phyloP scores from a whole-genome alignment of 2,888 invertebrate species.

The Alentia gelatinosa region DNA sequence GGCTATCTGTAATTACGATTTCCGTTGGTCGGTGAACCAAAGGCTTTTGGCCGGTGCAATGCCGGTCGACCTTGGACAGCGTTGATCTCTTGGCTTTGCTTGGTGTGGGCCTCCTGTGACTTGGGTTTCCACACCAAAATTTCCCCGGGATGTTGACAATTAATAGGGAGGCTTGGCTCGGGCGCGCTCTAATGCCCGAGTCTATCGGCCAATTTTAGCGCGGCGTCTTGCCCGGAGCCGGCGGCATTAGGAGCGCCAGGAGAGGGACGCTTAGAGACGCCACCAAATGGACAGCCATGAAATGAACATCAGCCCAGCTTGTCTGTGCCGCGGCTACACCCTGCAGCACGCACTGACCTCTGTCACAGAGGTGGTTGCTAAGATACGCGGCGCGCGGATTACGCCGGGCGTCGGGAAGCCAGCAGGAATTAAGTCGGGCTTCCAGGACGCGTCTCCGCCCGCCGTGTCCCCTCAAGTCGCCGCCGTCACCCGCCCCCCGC shows the following conservation, averaged over 20 bases:
- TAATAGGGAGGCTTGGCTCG: slow-evolving; percentile 35
- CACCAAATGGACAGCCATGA: slow-evolving; percentile 48
- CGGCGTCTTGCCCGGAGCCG: slow-evolving; percentile 5
- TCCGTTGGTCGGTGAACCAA: background rate
- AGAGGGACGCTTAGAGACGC: background rate
- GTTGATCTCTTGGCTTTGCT: background rate
- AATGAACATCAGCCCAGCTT: slow-evolving; percentile 45
- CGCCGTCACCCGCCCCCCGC: background rate
- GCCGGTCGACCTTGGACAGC: background rate
- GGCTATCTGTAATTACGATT: slow-evolving; percentile 26
- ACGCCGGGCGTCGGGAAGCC: background rate
- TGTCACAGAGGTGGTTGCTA: slow-evolving; percentile 48
- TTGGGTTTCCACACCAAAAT: background rate
- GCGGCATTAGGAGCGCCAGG: background rate
- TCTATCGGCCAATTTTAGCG: slow-evolving; percentile 46
- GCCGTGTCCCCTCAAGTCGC: background rate
- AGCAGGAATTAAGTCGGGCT: slow-evolving; percentile 26
- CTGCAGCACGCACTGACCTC: slow-evolving; percentile 36
- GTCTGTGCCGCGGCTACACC: slow-evolving; percentile 41
- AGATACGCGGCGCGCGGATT: slow-evolving; percentile 32
- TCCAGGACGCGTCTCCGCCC: too few species aligned
- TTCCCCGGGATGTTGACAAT: slow-evolving; percentile 46
- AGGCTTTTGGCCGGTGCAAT: background rate
- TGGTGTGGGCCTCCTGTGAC: background rate
- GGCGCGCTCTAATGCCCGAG: slow-evolving; percentile 9